Conservation (phyloP, 1,140 invertebrate species). For the Scaptomyza graminum region DNA sequence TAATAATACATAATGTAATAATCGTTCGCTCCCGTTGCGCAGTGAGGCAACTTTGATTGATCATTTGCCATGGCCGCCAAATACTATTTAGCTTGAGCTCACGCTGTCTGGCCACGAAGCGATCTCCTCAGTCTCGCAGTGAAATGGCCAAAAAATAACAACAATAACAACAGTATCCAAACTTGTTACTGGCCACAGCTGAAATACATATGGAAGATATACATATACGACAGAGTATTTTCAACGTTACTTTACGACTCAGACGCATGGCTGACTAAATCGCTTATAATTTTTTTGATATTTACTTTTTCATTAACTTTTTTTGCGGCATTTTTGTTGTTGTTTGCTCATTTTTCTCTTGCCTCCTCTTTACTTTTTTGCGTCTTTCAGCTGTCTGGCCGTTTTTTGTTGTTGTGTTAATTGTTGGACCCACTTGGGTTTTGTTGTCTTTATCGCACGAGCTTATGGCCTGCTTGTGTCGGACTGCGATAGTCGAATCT, state of each 20-base stretch:
- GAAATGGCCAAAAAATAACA: conserved; percentile 7
- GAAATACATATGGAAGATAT: not conserved
- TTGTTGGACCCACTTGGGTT: not conserved
- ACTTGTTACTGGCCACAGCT: conserved; percentile 43
- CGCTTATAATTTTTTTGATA: conserved; percentile 50
- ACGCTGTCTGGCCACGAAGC: conserved; percentile 57
- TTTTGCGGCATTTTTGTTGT: conserved; percentile 60
- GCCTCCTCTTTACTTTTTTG: conserved; percentile 29
- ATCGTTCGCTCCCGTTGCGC: conserved; percentile 18
- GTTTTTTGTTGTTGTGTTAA: conserved; percentile 11
- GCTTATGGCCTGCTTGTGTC: conserved; percentile 10
- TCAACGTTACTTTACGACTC: conserved; percentile 37
- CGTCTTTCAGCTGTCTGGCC: conserved; percentile 36
- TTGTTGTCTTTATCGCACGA: conserved; percentile 10
- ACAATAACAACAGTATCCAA: conserved; percentile 23
- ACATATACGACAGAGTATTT: conserved; percentile 18
- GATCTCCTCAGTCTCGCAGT: conserved; percentile 5
- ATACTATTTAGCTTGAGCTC: conserved; percentile 63
- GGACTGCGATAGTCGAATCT: conserved; percentile 6
- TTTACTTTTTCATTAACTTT: conserved; percentile 79
- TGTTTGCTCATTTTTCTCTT: conserved; percentile 12
- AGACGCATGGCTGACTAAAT: conserved; percentile 45
- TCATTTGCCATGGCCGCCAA: conserved; percentile 71
- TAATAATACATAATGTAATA: conserved; percentile 3
- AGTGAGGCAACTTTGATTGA: conserved; percentile 63